Evolutionary conservation across 2,888 invertebrate genomes (phyloP).

Genomic region (Flexamia atlantica): DNA sequence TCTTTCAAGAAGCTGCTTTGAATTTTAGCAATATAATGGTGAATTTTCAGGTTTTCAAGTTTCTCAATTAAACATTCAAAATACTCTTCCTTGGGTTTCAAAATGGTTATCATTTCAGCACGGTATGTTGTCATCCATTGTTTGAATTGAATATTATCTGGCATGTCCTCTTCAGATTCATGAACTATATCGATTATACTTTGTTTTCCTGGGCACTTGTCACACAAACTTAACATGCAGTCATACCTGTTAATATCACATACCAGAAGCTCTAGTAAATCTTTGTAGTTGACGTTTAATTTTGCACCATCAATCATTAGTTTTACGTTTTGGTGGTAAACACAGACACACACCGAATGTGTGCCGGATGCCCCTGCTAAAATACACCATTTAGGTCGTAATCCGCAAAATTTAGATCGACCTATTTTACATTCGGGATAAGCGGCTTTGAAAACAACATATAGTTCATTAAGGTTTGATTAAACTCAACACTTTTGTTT

Average conservation of each 20-base stretch:
- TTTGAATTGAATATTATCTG: constrained; percentile 24
- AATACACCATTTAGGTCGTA: constrained; percentile 14
- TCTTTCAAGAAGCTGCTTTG: constrained; percentile 10
- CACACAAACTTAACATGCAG: not conserved
- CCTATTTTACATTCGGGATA: not conserved
- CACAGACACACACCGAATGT: constrained; percentile 60
- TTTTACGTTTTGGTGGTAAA: constrained; percentile 60
- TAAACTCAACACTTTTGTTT: not conserved
- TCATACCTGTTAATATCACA: not conserved
- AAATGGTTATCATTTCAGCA: constrained; percentile 32
- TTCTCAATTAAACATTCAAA: constrained; percentile 12
- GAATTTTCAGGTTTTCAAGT: constrained; percentile 1
- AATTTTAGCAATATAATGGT: constrained; percentile 41
- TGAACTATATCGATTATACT: not conserved
- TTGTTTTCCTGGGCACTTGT: not conserved
- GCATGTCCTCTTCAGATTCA: constrained; percentile 26
- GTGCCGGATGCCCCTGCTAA: constrained; percentile 58
- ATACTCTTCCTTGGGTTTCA: constrained; percentile 25
- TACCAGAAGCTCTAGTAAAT: not conserved
- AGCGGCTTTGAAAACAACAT: not conserved
- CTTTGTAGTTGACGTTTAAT: constrained; percentile 48
- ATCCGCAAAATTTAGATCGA: not conserved
- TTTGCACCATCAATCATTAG: constrained; percentile 12
- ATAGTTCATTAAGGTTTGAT: constrained; percentile 9
- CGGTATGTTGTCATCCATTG: constrained; percentile 23